Evolutionary conservation across 2,888 invertebrate genomes (phyloP).

Genomic region (Andrena bucephala): DNA sequence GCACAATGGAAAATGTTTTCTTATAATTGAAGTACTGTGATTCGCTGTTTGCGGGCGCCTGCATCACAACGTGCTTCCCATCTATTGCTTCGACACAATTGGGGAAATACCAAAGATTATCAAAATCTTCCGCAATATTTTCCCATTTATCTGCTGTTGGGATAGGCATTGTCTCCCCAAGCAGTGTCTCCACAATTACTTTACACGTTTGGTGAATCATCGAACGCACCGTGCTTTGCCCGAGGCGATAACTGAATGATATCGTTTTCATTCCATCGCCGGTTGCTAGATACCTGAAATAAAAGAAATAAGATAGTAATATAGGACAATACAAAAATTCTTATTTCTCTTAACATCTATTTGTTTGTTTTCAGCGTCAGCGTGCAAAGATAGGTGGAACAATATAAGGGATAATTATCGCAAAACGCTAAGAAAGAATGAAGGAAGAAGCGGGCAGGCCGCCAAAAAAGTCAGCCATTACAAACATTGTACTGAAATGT

Average conservation of each 20-base stretch:
- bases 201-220: background rate
- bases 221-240: background rate
- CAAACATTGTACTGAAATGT: background rate
- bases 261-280: background rate
- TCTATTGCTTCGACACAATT: slow-evolving; percentile 22
- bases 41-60: background rate
- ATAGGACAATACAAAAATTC: background rate
- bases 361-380: background rate
- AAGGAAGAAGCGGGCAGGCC: background rate
- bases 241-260: slow-evolving; percentile 14
- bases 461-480: background rate
- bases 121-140: background rate
- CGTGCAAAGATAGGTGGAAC: background rate
- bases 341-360: background rate
- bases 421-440: background rate
- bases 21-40: background rate
- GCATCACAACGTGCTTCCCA: background rate
- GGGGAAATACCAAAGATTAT: slow-evolving; percentile 9
- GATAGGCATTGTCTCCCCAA: background rate
- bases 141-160: slow-evolving; percentile 4
- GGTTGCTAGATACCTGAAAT: slow-evolving; percentile 15
- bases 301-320: background rate
- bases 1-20: background rate
- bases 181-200: background rate
- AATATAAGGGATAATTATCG: background rate